phyloP scores from a whole-genome alignment of 1,140 invertebrate species.

The Eueides isabella region DNA sequence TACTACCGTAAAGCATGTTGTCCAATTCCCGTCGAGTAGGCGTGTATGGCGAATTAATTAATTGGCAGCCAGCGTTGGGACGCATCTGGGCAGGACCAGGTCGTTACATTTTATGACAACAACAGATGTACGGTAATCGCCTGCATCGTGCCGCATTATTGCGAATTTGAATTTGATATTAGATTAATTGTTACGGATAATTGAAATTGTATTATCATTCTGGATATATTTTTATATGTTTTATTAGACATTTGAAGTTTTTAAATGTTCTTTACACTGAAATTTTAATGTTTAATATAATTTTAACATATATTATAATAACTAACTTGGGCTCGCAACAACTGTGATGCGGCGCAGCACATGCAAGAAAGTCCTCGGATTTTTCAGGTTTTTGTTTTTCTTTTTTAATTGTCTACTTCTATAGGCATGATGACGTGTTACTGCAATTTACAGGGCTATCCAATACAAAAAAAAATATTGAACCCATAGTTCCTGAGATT shows the following conservation, averaged over 20 bases:
- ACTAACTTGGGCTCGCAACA: too few species aligned
- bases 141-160: slow-evolving; percentile 49
- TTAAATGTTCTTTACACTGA: background rate
- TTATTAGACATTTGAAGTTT: background rate
- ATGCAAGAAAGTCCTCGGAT: too few species aligned
- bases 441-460: too few species aligned
- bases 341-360: too few species aligned
- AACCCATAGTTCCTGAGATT: too few species aligned
- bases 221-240: background rate
- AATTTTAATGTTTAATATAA: too few species aligned
- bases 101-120: slow-evolving; percentile 73
- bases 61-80: slow-evolving; percentile 64
- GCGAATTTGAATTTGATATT: slow-evolving; percentile 52
- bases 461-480: too few species aligned
- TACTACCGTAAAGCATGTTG: slow-evolving; percentile 60
- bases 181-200: slow-evolving; percentile 40
- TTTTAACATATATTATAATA: too few species aligned
- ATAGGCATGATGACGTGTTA: too few species aligned
- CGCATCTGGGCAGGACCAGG: slow-evolving; percentile 62
- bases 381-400: too few species aligned
- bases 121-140: slow-evolving; percentile 63
- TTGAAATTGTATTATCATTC: slow-evolving; percentile 32
- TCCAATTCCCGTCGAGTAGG: slow-evolving; percentile 63
- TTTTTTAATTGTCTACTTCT: too few species aligned
- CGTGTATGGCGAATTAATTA: slow-evolving; percentile 70